Percentiles rank a stretch among this genome's conserved stretches.
These are phyloP conservation scores for Lota lota DNA, from an alignment of 2,113 vertebrate genomes.

Conservation along the genomic window DNA sequence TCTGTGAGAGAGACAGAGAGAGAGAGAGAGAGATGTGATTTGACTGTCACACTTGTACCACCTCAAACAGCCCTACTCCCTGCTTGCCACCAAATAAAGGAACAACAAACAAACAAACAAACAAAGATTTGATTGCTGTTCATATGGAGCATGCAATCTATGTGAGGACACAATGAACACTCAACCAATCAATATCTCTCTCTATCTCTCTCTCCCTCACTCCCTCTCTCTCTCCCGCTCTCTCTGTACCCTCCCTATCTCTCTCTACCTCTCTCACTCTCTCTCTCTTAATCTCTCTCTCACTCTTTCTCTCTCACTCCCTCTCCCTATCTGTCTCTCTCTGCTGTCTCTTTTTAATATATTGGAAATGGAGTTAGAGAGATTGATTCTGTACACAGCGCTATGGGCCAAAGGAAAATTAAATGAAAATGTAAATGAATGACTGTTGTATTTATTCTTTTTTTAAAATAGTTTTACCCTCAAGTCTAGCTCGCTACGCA, in stretches of 20 bases:
- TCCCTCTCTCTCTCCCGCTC: too few relatives aligned
- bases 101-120: constrained; percentile 55
- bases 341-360: constrained; percentile 72
- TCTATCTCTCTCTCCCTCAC: too few relatives aligned
- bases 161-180: constrained; percentile 68
- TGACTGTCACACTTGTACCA: constrained; percentile 46
- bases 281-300: too few relatives aligned
- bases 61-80: constrained; percentile 57
- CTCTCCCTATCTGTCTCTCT: constrained; percentile 40
- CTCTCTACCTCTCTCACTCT: too few relatives aligned
- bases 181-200: constrained; percentile 72
- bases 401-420: constrained; percentile 72
- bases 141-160: constrained; percentile 70
- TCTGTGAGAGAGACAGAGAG: background rate
- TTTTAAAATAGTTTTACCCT: constrained; percentile 23
- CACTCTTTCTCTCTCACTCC: too few relatives aligned
- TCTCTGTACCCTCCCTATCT: too few relatives aligned
- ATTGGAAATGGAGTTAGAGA: constrained; percentile 79
- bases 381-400: constrained; percentile 72
- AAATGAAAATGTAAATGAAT: constrained; percentile 80
- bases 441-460: constrained; percentile 45
- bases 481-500: constrained; percentile 57
- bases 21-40: constrained; percentile 25
- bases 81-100: constrained; percentile 61
- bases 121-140: constrained; percentile 63